phyloP scores from a whole-genome alignment of 2,888 invertebrate genomes.

The Taphrorychus bicolor region DNA sequence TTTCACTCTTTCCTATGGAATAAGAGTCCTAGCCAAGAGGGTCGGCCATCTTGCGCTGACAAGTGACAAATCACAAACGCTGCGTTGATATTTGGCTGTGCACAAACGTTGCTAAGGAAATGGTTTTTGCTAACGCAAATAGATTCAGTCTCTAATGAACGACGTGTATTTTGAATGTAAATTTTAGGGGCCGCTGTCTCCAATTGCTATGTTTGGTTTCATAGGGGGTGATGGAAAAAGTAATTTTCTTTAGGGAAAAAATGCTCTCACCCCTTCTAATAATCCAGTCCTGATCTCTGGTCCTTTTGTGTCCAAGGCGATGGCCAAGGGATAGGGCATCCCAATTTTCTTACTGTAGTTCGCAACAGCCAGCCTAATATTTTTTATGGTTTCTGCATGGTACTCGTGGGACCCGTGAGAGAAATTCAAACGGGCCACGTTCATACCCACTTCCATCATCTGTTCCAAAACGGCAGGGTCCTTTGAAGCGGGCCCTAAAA shows the following conservation, averaged over 20 bases:
- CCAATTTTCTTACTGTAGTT: constrained; percentile 79
- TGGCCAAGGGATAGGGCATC: constrained; percentile 82
- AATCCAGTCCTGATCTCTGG: constrained; percentile 98
- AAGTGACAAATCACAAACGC: too few relatives aligned
- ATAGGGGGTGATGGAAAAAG: neutral
- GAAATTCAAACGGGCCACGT: constrained; percentile 93
- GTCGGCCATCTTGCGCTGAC: too few relatives aligned
- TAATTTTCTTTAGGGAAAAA: neutral
- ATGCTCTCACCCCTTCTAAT: constrained; percentile 83
- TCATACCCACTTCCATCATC: constrained; percentile 98
- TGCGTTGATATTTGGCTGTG: too few relatives aligned
- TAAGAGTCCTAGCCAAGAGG: too few relatives aligned
- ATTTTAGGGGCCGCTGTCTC: too few relatives aligned
- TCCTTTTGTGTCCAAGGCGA: constrained; percentile 97
- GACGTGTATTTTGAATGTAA: too few relatives aligned
- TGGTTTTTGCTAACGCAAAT: too few relatives aligned
- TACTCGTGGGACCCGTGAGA: constrained; percentile 96
- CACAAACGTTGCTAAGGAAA: too few relatives aligned
- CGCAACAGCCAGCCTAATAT: constrained; percentile 86
- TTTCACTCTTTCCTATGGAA: too few relatives aligned
- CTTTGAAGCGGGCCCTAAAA: constrained; percentile 79
- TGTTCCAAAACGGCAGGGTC: constrained; percentile 83
- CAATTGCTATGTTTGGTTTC: too few relatives aligned
- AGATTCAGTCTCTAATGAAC: too few relatives aligned
- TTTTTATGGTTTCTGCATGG: constrained; percentile 89